Conservation (phyloP, 92 coral and sea anemone species). For the Epizoanthus scotinus region DNA sequence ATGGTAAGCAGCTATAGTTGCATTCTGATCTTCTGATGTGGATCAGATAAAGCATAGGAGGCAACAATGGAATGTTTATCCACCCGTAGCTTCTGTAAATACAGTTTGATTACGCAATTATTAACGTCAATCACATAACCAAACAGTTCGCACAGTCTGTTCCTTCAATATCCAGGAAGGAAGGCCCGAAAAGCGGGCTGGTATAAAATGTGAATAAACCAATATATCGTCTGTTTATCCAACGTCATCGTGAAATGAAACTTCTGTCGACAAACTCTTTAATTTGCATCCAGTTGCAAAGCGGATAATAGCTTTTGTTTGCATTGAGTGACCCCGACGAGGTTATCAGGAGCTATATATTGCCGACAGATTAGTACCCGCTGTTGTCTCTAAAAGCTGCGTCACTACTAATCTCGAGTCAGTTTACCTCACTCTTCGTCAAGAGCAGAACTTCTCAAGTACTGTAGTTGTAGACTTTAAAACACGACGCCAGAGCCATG, state of each 20-base stretch:
- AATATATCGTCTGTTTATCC: not conserved
- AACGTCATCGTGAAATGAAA: not conserved
- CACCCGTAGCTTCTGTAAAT: conserved; percentile 31
- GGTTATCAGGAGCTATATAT: conserved; percentile 24
- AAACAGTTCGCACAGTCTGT: conserved; percentile 32
- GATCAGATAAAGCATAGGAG: not conserved
- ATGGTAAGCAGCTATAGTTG: not conserved
- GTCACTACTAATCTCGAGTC: not conserved
- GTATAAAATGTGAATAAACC: conserved; percentile 21
- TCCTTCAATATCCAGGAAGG: conserved; percentile 32
- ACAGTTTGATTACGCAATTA: conserved; percentile 43
- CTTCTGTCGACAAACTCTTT: conserved; percentile 8
- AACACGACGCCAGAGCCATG: not conserved
- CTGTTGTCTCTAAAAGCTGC: conserved; percentile 12
- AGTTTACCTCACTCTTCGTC: not conserved
- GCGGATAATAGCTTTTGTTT: conserved; percentile 44
- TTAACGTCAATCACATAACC: conserved; percentile 28
- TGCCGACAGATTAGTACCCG: conserved; percentile 38
- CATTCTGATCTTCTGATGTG: not conserved
- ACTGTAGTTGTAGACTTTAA: not conserved
- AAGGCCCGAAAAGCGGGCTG: not conserved
- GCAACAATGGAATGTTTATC: conserved; percentile 10
- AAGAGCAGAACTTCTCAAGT: not conserved
- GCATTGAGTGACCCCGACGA: conserved; percentile 31
- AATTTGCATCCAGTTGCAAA: conserved; percentile 40